A percentile compares a stretch with the other conserved stretches of the same genome.
Conservation (phyloP, 1,140 invertebrate genomes). For the Epicauta chinensis region DNA sequence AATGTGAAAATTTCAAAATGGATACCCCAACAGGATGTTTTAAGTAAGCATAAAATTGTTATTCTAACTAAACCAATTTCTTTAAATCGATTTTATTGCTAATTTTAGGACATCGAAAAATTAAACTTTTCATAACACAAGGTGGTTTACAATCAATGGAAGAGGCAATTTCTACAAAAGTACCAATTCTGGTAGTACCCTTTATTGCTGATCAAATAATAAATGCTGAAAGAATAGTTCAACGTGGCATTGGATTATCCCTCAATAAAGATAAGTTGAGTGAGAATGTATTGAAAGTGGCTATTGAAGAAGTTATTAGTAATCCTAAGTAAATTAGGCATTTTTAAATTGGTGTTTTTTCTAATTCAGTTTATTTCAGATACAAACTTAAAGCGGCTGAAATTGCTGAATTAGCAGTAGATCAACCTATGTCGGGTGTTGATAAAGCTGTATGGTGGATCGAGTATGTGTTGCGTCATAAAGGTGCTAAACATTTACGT, state of each 20-base stretch:
- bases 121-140: slow-evolving; percentile 49
- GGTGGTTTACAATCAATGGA: slow-evolving; percentile 46
- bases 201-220: slow-evolving; percentile 35
- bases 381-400: no score
- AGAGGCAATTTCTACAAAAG: slow-evolving; percentile 44
- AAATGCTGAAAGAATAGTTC: slow-evolving; percentile 24
- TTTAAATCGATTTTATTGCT: not conserved
- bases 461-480: no score
- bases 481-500: no score
- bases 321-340: slow-evolving; percentile 22
- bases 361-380: no score
- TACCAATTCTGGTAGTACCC: slow-evolving; percentile 46
- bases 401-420: no score
- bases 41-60: slow-evolving; percentile 43
- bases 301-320: slow-evolving; percentile 21
- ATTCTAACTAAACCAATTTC: not conserved
- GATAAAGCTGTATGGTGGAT: no score
- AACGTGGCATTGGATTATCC: slow-evolving; percentile 27
- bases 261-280: slow-evolving; percentile 17
- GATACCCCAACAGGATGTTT: slow-evolving; percentile 49
- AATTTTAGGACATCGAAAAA: slow-evolving; percentile 38
- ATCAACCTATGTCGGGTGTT: no score
- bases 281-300: slow-evolving; percentile 12
- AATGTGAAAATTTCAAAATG: slow-evolving; percentile 44
- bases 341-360: no score